A percentile compares a stretch with the other conserved stretches of the same genome.
Evolutionary conservation across 2,113 vertebrate genomes (phyloP).

Genomic region (Epinephelus fuscoguttatus): DNA sequence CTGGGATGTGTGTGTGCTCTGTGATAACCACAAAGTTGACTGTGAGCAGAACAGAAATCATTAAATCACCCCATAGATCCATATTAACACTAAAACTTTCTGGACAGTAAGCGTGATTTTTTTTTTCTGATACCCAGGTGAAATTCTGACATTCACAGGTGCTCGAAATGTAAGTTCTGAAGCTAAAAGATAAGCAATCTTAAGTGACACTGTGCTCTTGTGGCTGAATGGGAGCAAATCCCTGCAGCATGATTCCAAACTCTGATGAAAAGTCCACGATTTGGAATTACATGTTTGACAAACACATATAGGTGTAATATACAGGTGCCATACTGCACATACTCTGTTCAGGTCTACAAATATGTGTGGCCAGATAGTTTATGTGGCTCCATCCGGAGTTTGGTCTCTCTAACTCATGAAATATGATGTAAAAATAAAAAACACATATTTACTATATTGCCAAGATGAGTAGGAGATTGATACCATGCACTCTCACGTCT

Average conservation of each 20-base stretch:
- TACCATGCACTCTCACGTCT: background rate
- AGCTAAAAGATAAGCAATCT: background rate
- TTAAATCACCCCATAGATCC: background rate
- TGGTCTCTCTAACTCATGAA: background rate
- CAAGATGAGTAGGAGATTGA: background rate
- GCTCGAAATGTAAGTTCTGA: background rate
- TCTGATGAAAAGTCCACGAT: background rate
- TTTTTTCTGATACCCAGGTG: background rate
- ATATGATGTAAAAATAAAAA: background rate
- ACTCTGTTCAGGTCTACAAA: background rate
- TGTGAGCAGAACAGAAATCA: slow-evolving; percentile 14
- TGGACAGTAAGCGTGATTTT: background rate
- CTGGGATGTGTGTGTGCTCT: slow-evolving; percentile 20
- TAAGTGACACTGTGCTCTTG: background rate
- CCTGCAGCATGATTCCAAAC: background rate
- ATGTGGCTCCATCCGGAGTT: background rate
- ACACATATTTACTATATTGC: background rate
- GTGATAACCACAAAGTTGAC: slow-evolving; percentile 17
- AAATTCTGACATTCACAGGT: background rate
- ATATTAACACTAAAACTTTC: background rate
- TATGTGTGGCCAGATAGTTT: background rate
- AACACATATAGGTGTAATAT: background rate
- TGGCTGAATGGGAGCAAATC: background rate
- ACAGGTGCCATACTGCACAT: background rate
- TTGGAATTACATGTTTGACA: background rate